Evolutionary conservation across 2,113 vertebrate genomes (phyloP), one percentile per base, ranked within the genome.

Genomic region (Lophius piscatorius): DNA sequence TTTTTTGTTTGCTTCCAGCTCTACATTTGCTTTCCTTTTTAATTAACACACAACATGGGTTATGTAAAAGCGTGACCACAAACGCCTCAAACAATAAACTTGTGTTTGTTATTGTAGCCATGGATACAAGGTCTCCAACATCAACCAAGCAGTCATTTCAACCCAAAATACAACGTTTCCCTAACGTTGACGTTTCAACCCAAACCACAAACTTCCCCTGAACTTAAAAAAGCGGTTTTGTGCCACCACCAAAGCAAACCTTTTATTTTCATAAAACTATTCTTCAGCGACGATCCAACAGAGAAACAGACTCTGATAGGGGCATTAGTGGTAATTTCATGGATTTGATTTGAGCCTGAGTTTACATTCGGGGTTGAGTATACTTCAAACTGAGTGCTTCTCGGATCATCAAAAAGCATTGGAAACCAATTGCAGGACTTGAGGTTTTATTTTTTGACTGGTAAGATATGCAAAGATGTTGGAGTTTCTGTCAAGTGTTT

Each of bases 71-170:
- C n/a, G n/a, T n/a, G n/a, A n/a, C n/a, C n/a, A n/a, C n/a, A n/a
- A n/a, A n/a, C n/a, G n/a, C 11, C n/a, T 35, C 10, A 35, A 35
- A 35, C n/a, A 35, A 35, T n/a, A 35, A 12, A 44, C 13, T 8
- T 35, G 33, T 35, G 33, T 35, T 4, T 28, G 26, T 28, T 4
- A 4, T 4, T 28, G 26, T 28, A 8, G 4, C 4, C 8, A 8
- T 28, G 33, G 10, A 4, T 35, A 12, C 63, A 62, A 60, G 54
- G 36, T 52, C 6, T 31, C 29, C 9, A 3, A 10, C 29, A 31
- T 6, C 11, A 31, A 31, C 29, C n/a, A n/a, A 29, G 13, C 9
- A 9, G 11, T 40, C 16, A 12, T 23, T 17, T 21, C 14, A 38
- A 26, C 22, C 49, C 9, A 52, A 24, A 17, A 13, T 31, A 26